Evolutionary conservation across 2,888 invertebrate species (phyloP).

Genomic region (Heliothis peltigera): DNA sequence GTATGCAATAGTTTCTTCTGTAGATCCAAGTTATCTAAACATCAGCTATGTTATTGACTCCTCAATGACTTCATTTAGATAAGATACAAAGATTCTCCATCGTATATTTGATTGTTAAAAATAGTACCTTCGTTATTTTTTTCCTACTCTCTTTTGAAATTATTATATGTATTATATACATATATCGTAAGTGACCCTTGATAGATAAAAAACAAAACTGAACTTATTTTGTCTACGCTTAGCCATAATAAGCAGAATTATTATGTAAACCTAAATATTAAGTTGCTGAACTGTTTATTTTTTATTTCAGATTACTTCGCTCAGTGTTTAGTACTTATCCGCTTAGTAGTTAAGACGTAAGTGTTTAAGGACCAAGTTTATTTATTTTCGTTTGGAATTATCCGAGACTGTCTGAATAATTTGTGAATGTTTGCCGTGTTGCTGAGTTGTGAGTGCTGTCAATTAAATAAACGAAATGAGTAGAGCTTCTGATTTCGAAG

Average conservation of each 20-base stretch:
- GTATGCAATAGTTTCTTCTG: background rate
- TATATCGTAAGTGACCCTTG: no score
- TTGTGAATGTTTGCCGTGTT: no score
- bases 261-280: conserved; percentile 17
- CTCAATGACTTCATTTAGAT: no score
- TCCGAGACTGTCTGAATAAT: no score
- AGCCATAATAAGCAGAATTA: conserved; percentile 34
- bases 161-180: no score
- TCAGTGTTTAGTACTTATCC: conserved; percentile 5
- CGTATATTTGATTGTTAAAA: no score
- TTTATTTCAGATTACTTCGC: conserved; percentile 14
- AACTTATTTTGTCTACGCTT: conserved; percentile 19
- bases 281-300: conserved; percentile 29
- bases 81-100: no score
- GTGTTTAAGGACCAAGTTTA: background rate
- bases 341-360: conserved; percentile 4
- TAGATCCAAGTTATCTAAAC: background rate
- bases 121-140: no score
- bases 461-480: no score
- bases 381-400: background rate
- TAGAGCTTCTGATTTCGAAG: no score
- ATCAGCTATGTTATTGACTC: no score
- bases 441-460: no score
- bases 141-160: background rate
- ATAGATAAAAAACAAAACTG: conserved; percentile 11